Conservation (phyloP, 2,113 vertebrate species). For the Thermophis baileyi region DNA sequence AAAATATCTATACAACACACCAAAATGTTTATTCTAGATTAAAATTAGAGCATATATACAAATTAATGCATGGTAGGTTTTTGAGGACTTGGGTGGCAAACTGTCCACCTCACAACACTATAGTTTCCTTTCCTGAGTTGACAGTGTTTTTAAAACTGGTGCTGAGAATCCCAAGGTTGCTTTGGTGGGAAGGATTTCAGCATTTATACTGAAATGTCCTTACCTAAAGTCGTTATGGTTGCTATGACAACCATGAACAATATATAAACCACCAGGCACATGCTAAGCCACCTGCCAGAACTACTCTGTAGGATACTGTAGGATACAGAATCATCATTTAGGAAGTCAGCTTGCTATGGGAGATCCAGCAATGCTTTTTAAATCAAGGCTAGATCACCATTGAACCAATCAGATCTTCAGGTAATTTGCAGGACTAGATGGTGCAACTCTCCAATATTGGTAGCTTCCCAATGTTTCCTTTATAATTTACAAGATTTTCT, state of each 20-base stretch:
- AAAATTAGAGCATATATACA: neutral
- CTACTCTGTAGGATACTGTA: neutral
- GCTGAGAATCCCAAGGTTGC: neutral
- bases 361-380: neutral
- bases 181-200: neutral
- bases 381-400: neutral
- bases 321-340: neutral
- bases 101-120: neutral
- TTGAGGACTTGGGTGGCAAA: neutral
- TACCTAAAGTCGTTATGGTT: neutral
- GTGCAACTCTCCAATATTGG: neutral
- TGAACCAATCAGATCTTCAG: neutral
- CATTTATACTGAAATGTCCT: neutral
- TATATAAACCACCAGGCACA: neutral
- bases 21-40: neutral
- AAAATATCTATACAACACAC: neutral
- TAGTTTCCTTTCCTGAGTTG: neutral
- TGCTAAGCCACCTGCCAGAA: neutral
- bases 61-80: neutral
- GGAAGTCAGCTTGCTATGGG: neutral
- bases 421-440: neutral
- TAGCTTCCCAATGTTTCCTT: neutral
- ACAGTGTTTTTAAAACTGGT: neutral
- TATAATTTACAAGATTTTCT: neutral
- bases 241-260: neutral